Percentiles rank a stretch among this genome's conserved stretches.
Evolutionary conservation across 2,888 invertebrate species (phyloP).

Genomic region (Leptinotarsa haldemani): DNA sequence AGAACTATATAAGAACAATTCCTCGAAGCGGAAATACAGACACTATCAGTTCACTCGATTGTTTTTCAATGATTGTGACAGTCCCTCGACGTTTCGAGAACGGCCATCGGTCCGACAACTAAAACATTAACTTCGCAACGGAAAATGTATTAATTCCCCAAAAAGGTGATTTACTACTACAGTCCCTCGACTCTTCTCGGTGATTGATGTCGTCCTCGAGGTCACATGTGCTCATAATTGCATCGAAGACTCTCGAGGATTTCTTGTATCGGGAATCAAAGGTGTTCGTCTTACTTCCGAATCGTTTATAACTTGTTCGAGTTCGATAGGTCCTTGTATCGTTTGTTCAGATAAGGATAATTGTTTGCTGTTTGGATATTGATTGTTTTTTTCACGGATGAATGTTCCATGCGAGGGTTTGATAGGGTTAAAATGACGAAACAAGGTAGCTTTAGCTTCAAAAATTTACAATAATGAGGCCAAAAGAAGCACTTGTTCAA

Average conservation of each 20-base stretch:
- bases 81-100: constrained; percentile 9
- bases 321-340: constrained; percentile 2
- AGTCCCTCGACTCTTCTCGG: constrained; percentile 9
- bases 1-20: not conserved
- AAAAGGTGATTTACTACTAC: constrained; percentile 23
- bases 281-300: constrained; percentile 32
- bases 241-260: constrained; percentile 57
- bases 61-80: constrained; percentile 14
- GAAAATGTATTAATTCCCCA: constrained; percentile 27
- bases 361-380: not conserved
- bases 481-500: no score
- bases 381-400: constrained; percentile 17
- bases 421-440: not conserved
- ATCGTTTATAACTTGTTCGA: constrained; percentile 15
- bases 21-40: constrained; percentile 6
- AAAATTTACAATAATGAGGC: no score
- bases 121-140: constrained; percentile 16
- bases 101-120: constrained; percentile 1
- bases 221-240: constrained; percentile 68
- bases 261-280: constrained; percentile 40
- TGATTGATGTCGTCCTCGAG: constrained; percentile 64
- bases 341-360: not conserved
- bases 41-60: constrained; percentile 5
- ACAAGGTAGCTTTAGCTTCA: no score
- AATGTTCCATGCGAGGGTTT: not conserved